These are phyloP conservation scores for Brachionus sp. DNA, from an alignment of 1,140 invertebrate species.

Conservation along the genomic window DNA sequence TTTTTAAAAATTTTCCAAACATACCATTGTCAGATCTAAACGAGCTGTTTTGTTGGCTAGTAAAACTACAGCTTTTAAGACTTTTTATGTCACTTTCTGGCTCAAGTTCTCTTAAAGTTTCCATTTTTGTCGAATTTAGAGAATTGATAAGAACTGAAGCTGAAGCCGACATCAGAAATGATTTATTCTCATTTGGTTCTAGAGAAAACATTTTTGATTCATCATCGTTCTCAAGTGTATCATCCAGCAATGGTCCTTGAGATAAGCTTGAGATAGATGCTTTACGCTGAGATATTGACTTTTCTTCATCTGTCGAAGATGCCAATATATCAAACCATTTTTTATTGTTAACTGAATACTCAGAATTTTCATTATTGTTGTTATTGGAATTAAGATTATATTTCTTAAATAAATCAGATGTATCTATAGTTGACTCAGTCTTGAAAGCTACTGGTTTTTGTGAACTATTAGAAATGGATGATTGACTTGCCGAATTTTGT, in stretches of 20 bases:
- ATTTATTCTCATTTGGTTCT: background rate
- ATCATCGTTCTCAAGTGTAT: background rate
- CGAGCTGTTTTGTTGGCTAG: background rate
- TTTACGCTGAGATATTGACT: background rate
- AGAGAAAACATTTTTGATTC: background rate
- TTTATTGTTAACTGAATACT: background rate
- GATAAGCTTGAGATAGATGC: background rate
- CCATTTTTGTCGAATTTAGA: background rate
- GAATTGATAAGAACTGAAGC: constrained; percentile 7
- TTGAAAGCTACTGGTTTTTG: constrained; percentile 36
- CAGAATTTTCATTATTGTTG: constrained; percentile 13
- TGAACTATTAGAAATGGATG: background rate
- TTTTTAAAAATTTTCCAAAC: constrained; percentile 40
- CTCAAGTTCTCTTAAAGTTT: background rate
- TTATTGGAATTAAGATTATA: constrained; percentile 10
- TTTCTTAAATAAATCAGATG: background rate
- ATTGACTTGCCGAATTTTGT: background rate
- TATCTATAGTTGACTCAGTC: background rate
- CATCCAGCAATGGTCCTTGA: background rate
- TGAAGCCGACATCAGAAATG: background rate
- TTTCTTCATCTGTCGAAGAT: constrained; percentile 18
- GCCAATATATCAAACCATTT: constrained; percentile 41
- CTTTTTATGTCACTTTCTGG: background rate
- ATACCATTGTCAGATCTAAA: background rate
- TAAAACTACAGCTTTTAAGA: background rate